Base-by-base conservation (phyloP, 1,140 invertebrate genomes). In the Thaumetopoea pityocampa region DNA sequence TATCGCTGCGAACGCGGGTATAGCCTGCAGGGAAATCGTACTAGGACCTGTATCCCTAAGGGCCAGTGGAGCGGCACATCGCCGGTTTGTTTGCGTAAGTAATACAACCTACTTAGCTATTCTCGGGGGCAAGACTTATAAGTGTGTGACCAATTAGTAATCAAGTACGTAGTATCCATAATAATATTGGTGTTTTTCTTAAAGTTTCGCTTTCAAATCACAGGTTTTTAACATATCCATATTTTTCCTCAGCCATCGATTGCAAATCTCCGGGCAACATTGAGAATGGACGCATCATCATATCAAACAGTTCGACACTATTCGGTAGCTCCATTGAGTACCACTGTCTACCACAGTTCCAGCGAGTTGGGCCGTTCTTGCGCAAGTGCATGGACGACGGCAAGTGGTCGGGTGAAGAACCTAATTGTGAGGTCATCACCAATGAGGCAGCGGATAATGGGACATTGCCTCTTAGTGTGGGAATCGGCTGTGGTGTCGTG, bases 241-340 rank as follows among this genome's bases (percentile, higher is more conserved):
- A 2, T 20, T n/a, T 36, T 16, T 11, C 4, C 12, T 22, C 69
- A 95, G 94, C 91, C 48, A 90, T 96, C 8, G 92, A 96, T 55
- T 96, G 95, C 66, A 92, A 91, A 26, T 88, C 91, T 37, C 95
- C 95, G 0, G 87, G 89, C 11, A 74, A 87, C 2, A 93, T 96
- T 28, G 92, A 94, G 30, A 96, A 96, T 67, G 95, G 94, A 0
- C 87, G 94, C 45, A 91, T 95, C 1, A 95, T 96, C 53, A 89
- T 95, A 4, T 90, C 94, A 20, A 96, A 97, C 58, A 91, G 92
- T 11, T 92, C 93, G 0, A 95, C 93, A 0, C 86, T 90, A 3
- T 97, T 93, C 60, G 92, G 91, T 4, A 93, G 93, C 36, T 90
- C 91, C 1, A 91, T 95, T 1, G 93, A 96, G 62, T 98, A 97